Evolutionary conservation across 2,113 vertebrate species (phyloP), one percentile per base, ranked within the genome.

Genomic region (Gila orcuttii): DNA sequence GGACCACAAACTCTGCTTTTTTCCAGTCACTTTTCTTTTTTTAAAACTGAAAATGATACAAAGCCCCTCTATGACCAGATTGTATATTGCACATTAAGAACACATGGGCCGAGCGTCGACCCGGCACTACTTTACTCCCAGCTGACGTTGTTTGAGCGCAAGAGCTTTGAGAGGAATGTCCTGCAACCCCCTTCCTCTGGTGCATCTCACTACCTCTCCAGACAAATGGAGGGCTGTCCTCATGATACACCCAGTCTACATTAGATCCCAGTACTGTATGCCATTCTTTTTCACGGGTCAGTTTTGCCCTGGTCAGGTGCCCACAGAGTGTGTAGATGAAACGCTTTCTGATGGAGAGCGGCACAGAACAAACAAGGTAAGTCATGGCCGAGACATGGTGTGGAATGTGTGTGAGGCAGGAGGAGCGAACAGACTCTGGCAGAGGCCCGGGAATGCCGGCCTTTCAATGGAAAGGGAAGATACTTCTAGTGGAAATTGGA

Each of bases 331-430:
- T 78, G 85, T 83, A 69, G 88, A 86, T 82, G 45, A 86, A 86
- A 88, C 55, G 62, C 84, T 84, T 89, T 90, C 80, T 86, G 93
- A 95, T 92, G 92, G 90, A 91, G 91, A 93, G 91, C 90, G 91
- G 90, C 89, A 91, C 92, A 91, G 92, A 94, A 94, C 92, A 94
- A 94, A 95, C 93, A 89, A 91, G 91, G 88, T 94, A 94, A 95
- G 94, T 95, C 92, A 94, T 88, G 93, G 93, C 92, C 93, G 92
- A 94, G 89, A 91, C 91, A 91, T 89, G 87, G 90, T 92, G 89
- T 91, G 93, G 94, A 95, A 95, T 95, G 93, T 92, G 93, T 92
- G 71, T 89, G 90, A 91, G 90, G 89, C 28, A 76, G 88, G 55
- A 89, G 85, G 81, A 86, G 57, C n/a, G 66, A 62, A 69, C 73